phyloP scores from a whole-genome alignment of 2,888 invertebrate genomes.

The Acronicta leporina region DNA sequence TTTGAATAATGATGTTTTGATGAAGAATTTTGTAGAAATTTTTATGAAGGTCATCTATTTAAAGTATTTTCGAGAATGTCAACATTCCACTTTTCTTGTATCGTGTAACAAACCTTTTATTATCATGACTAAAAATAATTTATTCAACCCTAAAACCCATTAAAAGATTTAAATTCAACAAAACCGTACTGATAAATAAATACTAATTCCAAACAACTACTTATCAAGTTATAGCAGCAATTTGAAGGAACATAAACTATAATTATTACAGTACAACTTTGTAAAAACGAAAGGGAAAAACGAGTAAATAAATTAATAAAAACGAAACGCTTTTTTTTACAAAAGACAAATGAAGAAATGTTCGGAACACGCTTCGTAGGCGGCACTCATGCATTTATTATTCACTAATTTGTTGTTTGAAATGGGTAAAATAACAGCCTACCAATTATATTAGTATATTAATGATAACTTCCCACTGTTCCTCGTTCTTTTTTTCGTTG shows the following conservation, averaged over 20 bases:
- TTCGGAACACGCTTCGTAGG: slow-evolving; percentile 75
- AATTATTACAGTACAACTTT: slow-evolving; percentile 79
- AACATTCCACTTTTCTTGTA: background rate
- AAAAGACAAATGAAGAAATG: slow-evolving; percentile 85
- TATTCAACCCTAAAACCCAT: background rate
- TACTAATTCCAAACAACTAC: slow-evolving; percentile 52
- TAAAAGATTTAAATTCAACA: background rate
- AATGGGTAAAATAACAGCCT: slow-evolving; percentile 83
- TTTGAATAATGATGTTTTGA: too few relatives aligned
- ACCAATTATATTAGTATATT: slow-evolving; percentile 87
- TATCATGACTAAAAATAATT: background rate
- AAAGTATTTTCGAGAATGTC: too few relatives aligned
- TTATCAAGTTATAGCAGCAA: slow-evolving; percentile 53
- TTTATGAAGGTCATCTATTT: too few relatives aligned
- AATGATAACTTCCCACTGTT: slow-evolving; percentile 79
- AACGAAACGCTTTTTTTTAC: slow-evolving; percentile 63
- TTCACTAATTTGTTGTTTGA: slow-evolving; percentile 87
- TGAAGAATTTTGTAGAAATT: too few relatives aligned
- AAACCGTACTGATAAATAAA: slow-evolving; percentile 48
- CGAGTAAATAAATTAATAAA: slow-evolving; percentile 58
- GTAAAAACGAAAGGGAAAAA: slow-evolving; percentile 68
- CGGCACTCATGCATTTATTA: slow-evolving; percentile 85
- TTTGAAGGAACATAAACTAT: slow-evolving; percentile 69
- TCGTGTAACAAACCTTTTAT: background rate
- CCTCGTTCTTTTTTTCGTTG: slow-evolving; percentile 66